Evolutionary conservation across 1,140 invertebrate genomes (phyloP), one percentile per base, ranked within the genome.

Genomic region (Bicyclus anynana): DNA sequence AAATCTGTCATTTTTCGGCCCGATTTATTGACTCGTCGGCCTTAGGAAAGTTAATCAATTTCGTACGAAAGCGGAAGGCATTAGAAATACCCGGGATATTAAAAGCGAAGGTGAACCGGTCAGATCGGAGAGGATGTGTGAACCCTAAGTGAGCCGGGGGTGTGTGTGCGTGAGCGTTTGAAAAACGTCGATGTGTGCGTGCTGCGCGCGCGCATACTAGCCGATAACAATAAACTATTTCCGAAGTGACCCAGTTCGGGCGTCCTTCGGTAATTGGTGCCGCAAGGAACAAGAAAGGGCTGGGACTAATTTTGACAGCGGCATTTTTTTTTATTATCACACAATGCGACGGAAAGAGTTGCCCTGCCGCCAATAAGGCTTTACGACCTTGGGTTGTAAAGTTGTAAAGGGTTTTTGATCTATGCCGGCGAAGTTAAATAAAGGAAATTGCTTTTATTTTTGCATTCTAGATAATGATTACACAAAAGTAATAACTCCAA

Each of bases 211-310:
- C 83, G 83, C 83, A 70, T 69, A 81, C 80, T 85, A 80, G 82
- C 77, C 83, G 84, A 86, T 87, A 87, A 87, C 84, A 87, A 87
- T 87, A 87, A 87, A 87, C 83, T 87, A 87, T 88, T 88, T 88
- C 84, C 84, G 84, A 88, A 88, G 84, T 88, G 84, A 86, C 83
- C 83, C 77, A 88, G 78, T 84, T 88, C 66, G 68, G 72, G 77
- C 85, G 85, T 88, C 85, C 85, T 88, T 88, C 85, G 72, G 78
- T 73, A 86, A 85, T 86, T 84, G 80, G 81, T 87, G 74, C 80
- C 72, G 80, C 77, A 80, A 82, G 81, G 85, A 88, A 88, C 77
- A 82, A 87, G 83, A 88, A 88, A 88, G 83, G 83, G 85, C 81
- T 71, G 69, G 63, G 71, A 79, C 76, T 73, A 60, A 81, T 75